A percentile compares a stretch with the other conserved stretches of the same genome.
phyloP scores from a whole-genome alignment of 1,140 invertebrate genomes.

The Lepeophtheirus salmonis region DNA sequence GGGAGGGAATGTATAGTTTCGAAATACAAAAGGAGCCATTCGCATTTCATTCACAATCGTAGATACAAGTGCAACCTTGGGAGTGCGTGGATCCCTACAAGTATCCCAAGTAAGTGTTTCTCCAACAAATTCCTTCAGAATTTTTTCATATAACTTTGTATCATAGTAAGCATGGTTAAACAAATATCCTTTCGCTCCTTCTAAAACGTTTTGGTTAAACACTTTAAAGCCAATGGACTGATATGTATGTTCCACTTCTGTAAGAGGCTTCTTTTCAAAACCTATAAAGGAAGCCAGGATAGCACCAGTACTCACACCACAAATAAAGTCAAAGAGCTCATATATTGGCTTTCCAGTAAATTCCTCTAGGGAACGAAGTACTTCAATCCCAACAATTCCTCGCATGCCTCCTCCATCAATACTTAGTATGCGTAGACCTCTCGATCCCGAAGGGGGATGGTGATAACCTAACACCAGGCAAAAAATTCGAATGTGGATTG shows the following conservation, averaged over 20 bases:
- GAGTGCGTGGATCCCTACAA: neutral
- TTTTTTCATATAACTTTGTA: conserved; percentile 26
- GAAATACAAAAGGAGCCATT: conserved; percentile 68
- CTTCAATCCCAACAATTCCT: conserved; percentile 57
- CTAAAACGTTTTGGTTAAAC: conserved; percentile 21
- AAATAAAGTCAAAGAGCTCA: conserved; percentile 63
- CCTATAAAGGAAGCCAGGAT: conserved; percentile 47
- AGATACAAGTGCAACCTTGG: conserved; percentile 51
- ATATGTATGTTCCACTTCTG: conserved; percentile 21
- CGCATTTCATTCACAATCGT: conserved; percentile 55
- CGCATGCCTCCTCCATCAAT: conserved; percentile 75
- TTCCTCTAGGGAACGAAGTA: conserved; percentile 52
- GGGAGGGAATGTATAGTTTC: conserved; percentile 64
- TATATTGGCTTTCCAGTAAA: conserved; percentile 39
- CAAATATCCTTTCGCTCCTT: conserved; percentile 7
- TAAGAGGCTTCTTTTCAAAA: conserved; percentile 22
- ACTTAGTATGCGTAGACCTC: conserved; percentile 57
- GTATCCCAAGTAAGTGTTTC: conserved; percentile 34
- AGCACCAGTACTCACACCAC: conserved; percentile 74
- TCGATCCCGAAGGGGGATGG: conserved; percentile 40
- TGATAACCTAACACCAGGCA: conserved; percentile 44
- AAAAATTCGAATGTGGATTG: no score
- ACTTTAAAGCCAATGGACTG: neutral
- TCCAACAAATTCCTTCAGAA: conserved; percentile 50
- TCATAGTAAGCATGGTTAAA: conserved; percentile 13